Conservation (phyloP, 2,113 vertebrate species). For the Rutilus rutilus region DNA sequence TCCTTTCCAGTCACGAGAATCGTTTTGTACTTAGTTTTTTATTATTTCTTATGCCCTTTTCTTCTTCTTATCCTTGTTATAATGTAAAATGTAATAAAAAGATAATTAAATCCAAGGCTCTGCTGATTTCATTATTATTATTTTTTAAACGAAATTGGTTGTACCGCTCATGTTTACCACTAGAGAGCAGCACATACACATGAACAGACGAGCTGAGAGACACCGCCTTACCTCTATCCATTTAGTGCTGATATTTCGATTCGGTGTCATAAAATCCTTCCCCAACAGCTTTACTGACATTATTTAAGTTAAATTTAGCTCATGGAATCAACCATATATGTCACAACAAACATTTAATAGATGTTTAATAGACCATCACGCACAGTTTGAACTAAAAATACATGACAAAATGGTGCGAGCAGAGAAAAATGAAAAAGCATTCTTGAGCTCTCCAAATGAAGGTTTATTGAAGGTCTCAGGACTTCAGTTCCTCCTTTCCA, state of each 20-base stretch:
- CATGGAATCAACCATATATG: not conserved
- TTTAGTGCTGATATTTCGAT: not conserved
- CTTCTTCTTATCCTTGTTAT: not conserved
- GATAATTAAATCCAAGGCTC: not conserved
- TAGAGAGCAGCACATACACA: slow-evolving; percentile 39
- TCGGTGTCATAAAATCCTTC: not conserved
- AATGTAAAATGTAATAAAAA: slow-evolving; percentile 24
- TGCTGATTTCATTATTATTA: not conserved
- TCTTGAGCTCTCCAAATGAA: slow-evolving; percentile 4
- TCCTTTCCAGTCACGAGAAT: not conserved
- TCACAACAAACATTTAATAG: not conserved
- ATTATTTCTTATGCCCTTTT: not conserved
- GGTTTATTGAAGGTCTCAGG: slow-evolving; percentile 53
- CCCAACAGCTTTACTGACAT: not conserved
- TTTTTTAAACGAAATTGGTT: no score
- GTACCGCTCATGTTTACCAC: not conserved
- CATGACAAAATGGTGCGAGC: not conserved
- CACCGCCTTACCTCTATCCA: not conserved
- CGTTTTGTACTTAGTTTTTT: not conserved
- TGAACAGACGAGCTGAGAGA: not conserved
- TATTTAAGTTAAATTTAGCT: not conserved
- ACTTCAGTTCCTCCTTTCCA: slow-evolving; percentile 34
- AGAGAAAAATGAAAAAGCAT: slow-evolving; percentile 12
- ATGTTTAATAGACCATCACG: not conserved
- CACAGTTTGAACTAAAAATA: not conserved